phyloP scores from a whole-genome alignment of 2,113 vertebrate genomes.

The Nerophis lumbriciformis region DNA sequence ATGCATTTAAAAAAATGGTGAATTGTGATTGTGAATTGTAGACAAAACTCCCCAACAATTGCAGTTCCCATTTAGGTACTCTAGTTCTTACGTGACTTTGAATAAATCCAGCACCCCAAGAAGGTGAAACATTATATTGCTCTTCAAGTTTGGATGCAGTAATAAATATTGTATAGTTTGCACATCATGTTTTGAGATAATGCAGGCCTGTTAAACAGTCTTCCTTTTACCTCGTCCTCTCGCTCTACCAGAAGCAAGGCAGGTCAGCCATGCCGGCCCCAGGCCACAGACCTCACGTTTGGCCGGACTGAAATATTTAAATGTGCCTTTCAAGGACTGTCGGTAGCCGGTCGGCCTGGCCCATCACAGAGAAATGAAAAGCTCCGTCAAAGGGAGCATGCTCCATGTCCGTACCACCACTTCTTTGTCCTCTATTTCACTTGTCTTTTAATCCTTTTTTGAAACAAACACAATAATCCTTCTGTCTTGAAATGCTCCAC shows the following conservation, averaged over 20 bases:
- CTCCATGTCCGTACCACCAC: background rate
- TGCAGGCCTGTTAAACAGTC: background rate
- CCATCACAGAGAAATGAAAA: constrained; percentile 62
- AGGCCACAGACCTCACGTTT: constrained; percentile 51
- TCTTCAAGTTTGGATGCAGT: too few species aligned
- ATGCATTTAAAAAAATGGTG: too few species aligned
- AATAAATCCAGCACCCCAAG: too few species aligned
- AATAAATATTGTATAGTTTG: too few species aligned
- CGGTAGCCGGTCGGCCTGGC: constrained; percentile 41
- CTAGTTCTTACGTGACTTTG: too few species aligned
- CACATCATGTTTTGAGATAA: background rate
- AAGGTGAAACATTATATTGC: too few species aligned
- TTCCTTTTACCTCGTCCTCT: constrained; percentile 12
- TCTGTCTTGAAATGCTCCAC: constrained; percentile 30
- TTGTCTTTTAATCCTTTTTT: constrained; percentile 19
- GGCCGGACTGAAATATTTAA: constrained; percentile 51
- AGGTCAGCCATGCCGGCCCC: constrained; percentile 41
- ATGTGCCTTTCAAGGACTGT: constrained; percentile 46
- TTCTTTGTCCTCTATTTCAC: constrained; percentile 1
- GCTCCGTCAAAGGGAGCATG: constrained; percentile 37
- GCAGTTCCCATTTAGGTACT: too few species aligned
- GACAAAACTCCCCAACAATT: too few species aligned
- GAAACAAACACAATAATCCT: constrained; percentile 50
- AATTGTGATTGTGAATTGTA: too few species aligned
- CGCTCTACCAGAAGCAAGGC: constrained; percentile 21